Evolutionary conservation across 2,888 invertebrate species (phyloP).

Genomic region (Brachycybe producta): DNA sequence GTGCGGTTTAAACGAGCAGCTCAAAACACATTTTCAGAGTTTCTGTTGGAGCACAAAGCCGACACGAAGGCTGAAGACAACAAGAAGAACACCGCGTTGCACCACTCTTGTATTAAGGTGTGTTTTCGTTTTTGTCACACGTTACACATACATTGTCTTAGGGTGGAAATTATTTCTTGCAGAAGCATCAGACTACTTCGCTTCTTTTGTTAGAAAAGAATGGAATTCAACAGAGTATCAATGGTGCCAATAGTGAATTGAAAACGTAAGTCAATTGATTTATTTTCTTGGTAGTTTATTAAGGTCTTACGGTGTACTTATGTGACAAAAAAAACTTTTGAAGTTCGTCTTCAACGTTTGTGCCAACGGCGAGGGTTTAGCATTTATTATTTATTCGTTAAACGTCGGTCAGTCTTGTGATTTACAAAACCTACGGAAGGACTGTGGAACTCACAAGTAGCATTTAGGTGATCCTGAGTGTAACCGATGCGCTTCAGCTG

Average conservation of each 20-base stretch:
- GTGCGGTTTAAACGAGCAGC: background rate
- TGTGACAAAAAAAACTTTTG: too few species aligned
- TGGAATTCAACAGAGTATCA: conserved; percentile 37
- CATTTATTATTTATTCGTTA: too few species aligned
- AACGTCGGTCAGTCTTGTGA: too few species aligned
- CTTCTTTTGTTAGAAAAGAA: conserved; percentile 43
- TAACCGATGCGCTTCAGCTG: too few species aligned
- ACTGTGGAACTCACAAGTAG: too few species aligned
- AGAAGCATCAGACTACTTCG: conserved; percentile 43
- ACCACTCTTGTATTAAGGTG: conserved; percentile 45
- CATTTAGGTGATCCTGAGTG: too few species aligned
- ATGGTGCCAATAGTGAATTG: conserved; percentile 42
- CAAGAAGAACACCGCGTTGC: conserved; percentile 47
- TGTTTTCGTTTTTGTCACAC: too few species aligned
- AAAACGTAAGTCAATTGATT: conserved; percentile 40
- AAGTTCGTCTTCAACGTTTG: too few species aligned
- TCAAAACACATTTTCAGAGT: conserved; percentile 35
- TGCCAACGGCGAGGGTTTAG: too few species aligned
- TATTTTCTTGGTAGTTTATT: background rate
- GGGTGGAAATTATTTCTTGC: too few species aligned
- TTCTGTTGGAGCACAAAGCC: conserved; percentile 42
- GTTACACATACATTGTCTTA: too few species aligned
- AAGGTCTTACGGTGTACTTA: background rate
- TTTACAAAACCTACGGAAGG: too few species aligned
- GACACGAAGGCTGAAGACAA: conserved; percentile 41